Base-by-base conservation (phyloP, 2,888 invertebrate species). In the Spialia ferax region DNA sequence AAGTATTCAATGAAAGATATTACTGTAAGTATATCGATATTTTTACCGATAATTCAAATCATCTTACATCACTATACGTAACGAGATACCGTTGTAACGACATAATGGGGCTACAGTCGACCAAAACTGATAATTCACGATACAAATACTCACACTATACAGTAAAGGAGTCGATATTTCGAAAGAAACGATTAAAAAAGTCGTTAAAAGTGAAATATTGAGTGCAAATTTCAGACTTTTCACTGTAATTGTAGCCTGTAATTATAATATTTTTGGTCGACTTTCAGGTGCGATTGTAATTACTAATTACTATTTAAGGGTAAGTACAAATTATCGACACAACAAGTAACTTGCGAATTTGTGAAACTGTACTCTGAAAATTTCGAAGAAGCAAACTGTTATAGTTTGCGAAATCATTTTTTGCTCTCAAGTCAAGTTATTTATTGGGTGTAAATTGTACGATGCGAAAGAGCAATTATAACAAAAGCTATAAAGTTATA, bases 1-100 rank as follows among this genome's bases (percentile, higher is more conserved):
- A n/a, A n/a, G n/a, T n/a, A n/a, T n/a, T n/a, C n/a, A n/a, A n/a
- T n/a, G n/a, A n/a, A n/a, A n/a, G n/a, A n/a, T n/a, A n/a, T n/a
- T n/a, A n/a, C 77, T 70, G 77, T 79, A 78, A 80, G 81, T 80
- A 82, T 45, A 18, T 45, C 18, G 45, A 45, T 45, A 18, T 18
- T 45, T 18, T 7, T 45, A 18, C 18, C 45, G 45, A 45, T 18
- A 18, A 78, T 45, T 18, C 7, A 18, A n/a, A 5, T 38, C 38
- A n/a, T 0, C 4, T n/a, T 1, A 7, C 18, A 18, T 45, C 45
- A 45, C 45, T 45, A 45, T 18, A 74, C 72, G 72, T 76, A 79
- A 83, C 85, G 82, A 84, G 74, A 75, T 84, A 83, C 86, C 86
- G 87, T 86, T 87, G 74, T 73, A 84, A 85, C 81, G 74, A 81